Evolutionary conservation across 2,113 vertebrate species (phyloP).

Genomic region (Deroptyus accipitrinus): DNA sequence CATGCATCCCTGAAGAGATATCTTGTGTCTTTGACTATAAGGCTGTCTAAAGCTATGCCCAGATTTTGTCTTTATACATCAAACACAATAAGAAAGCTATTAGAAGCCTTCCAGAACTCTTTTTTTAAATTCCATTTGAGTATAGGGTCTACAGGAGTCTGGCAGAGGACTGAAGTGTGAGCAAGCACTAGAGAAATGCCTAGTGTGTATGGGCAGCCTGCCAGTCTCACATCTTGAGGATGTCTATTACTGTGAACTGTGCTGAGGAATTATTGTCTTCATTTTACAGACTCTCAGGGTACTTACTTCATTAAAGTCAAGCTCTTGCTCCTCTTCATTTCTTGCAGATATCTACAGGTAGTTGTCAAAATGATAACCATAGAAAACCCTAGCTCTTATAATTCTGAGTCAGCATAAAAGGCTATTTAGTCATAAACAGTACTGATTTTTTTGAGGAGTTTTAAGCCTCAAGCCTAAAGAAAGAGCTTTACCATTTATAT

Average conservation of each 20-base stretch:
- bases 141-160: background rate
- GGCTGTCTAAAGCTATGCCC: background rate
- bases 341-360: background rate
- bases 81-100: background rate
- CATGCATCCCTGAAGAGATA: background rate
- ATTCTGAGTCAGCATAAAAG: background rate
- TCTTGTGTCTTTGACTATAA: background rate
- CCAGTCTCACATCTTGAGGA: background rate
- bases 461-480: background rate
- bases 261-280: background rate
- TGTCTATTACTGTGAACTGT: background rate
- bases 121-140: background rate
- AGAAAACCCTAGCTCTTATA: background rate
- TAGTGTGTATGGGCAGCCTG: background rate
- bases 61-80: background rate
- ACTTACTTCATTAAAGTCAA: background rate
- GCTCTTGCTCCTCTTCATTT: background rate
- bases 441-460: background rate
- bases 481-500: background rate
- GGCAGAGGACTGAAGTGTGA: background rate
- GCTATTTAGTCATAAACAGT: background rate
- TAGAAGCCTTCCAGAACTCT: background rate
- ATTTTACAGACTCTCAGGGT: background rate
- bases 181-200: background rate
- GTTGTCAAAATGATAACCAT: background rate